Conservation (phyloP, 2,888 invertebrate genomes). For the Epirrhoe tristata region DNA sequence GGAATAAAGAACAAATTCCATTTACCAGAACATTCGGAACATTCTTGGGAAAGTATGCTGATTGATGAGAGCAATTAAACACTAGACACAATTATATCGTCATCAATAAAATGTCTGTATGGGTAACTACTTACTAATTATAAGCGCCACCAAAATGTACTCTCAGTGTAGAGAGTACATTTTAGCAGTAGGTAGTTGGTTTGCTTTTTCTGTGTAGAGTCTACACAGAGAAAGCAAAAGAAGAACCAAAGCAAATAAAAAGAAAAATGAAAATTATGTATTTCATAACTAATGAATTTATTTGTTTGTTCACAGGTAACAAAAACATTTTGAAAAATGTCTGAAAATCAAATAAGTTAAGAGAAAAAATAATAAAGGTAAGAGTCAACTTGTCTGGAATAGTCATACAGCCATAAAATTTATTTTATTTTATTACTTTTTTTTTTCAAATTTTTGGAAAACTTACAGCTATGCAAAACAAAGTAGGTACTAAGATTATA, state of each 20-base stretch:
- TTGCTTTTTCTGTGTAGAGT: no score
- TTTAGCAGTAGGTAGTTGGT: no score
- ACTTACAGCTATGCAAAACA: no score
- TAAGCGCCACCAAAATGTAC: not conserved
- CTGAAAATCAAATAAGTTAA: not conserved
- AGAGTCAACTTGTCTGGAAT: not conserved
- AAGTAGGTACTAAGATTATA: no score
- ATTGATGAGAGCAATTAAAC: slow-evolving; percentile 27
- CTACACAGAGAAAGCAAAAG: no score
- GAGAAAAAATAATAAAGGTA: not conserved
- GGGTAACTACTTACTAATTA: not conserved
- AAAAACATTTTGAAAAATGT: not conserved
- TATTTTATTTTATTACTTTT: no score
- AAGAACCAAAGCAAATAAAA: no score
- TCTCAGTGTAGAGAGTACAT: no score
- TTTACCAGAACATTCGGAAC: not conserved
- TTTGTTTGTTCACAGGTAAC: slow-evolving; percentile 22
- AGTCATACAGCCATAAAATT: no score
- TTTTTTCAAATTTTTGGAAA: no score
- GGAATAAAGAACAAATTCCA: not conserved
- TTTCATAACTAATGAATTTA: not conserved
- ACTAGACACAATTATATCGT: slow-evolving; percentile 8
- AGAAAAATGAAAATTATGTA: not conserved
- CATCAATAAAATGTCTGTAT: not conserved
- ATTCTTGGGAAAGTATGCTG: slow-evolving; percentile 4